Conservation (phyloP, 2,113 vertebrate genomes). For the Bubo bubo region DNA sequence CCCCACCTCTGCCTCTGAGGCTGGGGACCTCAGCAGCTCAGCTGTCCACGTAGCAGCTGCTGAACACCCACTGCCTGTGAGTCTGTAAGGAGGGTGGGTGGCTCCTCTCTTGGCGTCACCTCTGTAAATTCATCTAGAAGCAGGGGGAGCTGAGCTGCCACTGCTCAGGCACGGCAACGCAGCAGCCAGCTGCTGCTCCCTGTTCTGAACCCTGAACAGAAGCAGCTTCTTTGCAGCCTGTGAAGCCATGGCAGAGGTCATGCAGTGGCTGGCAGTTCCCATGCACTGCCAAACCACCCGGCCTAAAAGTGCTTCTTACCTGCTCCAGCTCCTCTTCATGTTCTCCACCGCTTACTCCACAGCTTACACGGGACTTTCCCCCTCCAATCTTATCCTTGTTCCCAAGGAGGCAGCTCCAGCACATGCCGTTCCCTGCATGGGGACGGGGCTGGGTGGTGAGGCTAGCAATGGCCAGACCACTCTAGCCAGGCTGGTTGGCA, state of each 20-base stretch:
- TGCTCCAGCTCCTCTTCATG: neutral
- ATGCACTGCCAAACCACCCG: rapidly evolving
- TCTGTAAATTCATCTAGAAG: neutral
- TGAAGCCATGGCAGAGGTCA: neutral
- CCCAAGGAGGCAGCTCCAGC: neutral
- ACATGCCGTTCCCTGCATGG: rapidly evolving
- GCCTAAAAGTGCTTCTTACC: neutral
- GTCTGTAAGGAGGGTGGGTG: neutral
- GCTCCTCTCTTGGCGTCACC: neutral
- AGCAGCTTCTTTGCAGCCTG: neutral
- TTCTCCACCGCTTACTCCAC: rapidly evolving
- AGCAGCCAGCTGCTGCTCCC: neutral
- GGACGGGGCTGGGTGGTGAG: neutral
- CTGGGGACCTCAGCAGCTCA: neutral
- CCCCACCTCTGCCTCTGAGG: neutral
- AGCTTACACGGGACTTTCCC: rapidly evolving
- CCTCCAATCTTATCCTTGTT: neutral
- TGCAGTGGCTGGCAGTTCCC: neutral
- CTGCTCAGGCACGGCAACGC: neutral
- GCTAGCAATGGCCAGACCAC: neutral
- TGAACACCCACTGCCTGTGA: neutral
- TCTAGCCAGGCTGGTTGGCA: neutral
- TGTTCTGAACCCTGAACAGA: neutral
- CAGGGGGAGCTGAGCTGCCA: neutral
- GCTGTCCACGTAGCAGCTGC: neutral